Evolutionary conservation across 2,888 invertebrate species (phyloP).

Genomic region (Pseudoips prasinana): DNA sequence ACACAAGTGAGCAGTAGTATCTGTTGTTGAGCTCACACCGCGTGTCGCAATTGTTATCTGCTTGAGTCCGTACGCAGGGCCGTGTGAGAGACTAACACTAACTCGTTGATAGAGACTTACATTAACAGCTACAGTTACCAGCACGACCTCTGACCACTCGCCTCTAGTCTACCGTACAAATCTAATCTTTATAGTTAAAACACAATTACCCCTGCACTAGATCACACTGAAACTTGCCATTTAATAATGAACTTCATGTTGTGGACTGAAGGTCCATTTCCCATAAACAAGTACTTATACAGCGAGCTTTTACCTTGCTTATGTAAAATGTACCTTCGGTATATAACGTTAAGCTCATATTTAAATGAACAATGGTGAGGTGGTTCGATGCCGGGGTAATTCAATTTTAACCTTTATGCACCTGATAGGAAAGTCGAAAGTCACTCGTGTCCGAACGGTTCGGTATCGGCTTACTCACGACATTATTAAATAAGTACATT

Average conservation of each 20-base stretch:
- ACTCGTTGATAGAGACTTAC: constrained; percentile 77
- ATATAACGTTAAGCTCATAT: too few relatives aligned
- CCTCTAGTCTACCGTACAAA: constrained; percentile 41
- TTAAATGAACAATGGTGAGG: too few relatives aligned
- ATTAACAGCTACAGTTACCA: constrained; percentile 42
- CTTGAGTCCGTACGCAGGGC: not conserved
- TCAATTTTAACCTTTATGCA: constrained; percentile 42
- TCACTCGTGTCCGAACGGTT: constrained; percentile 38
- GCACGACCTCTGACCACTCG: constrained; percentile 37
- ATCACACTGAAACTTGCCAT: too few relatives aligned
- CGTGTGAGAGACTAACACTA: constrained; percentile 60
- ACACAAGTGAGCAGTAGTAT: too few relatives aligned
- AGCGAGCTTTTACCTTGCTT: too few relatives aligned
- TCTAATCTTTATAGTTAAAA: constrained; percentile 36
- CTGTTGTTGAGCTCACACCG: too few relatives aligned
- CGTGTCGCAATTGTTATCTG: not conserved
- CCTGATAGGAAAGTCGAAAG: constrained; percentile 47
- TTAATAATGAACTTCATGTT: too few relatives aligned
- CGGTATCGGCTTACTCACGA: constrained; percentile 27
- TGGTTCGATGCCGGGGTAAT: too few relatives aligned
- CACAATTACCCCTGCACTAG: too few relatives aligned
- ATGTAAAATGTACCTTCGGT: too few relatives aligned
- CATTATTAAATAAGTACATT: constrained; percentile 25
- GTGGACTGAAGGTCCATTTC: too few relatives aligned
- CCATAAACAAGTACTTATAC: too few relatives aligned